A percentile compares a stretch with the other conserved stretches of the same genome.
phyloP scores from a whole-genome alignment of 2,797 vertebrate species.

The Acanthis flammea region DNA sequence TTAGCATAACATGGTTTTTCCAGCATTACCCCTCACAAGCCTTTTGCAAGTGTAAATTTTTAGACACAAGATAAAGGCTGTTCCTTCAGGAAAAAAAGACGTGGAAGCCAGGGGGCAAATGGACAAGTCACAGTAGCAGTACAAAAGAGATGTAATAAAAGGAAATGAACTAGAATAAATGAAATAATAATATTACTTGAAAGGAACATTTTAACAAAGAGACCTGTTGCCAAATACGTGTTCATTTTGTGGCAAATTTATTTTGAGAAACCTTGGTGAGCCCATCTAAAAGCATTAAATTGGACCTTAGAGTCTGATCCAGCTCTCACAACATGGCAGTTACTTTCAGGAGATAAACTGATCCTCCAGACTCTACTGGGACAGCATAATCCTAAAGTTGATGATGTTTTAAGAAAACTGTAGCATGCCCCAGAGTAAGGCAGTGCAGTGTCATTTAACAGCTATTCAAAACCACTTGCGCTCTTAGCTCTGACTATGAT shows the following conservation, averaged over 20 bases:
- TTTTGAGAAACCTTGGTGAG: background rate
- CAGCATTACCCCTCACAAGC: background rate
- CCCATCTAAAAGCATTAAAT: background rate
- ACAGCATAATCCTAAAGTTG: background rate
- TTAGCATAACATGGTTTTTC: background rate
- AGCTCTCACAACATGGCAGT: background rate
- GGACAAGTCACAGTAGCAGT: background rate
- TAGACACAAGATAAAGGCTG: background rate
- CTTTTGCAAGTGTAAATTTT: background rate
- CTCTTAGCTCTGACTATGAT: background rate
- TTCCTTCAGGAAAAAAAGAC: background rate
- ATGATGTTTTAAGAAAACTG: background rate
- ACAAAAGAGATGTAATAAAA: background rate
- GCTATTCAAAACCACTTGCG: background rate
- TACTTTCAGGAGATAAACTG: background rate
- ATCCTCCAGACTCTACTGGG: background rate
- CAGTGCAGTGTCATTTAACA: background rate
- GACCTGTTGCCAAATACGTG: fast-evolving
- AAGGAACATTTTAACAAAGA: background rate
- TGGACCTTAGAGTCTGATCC: background rate
- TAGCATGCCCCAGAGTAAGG: background rate
- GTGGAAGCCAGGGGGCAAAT: background rate
- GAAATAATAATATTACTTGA: background rate
- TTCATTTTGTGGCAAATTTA: background rate
- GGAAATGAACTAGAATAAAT: background rate